Conservation (phyloP, 1,140 invertebrate genomes). For the Caerostris extrusa region DNA sequence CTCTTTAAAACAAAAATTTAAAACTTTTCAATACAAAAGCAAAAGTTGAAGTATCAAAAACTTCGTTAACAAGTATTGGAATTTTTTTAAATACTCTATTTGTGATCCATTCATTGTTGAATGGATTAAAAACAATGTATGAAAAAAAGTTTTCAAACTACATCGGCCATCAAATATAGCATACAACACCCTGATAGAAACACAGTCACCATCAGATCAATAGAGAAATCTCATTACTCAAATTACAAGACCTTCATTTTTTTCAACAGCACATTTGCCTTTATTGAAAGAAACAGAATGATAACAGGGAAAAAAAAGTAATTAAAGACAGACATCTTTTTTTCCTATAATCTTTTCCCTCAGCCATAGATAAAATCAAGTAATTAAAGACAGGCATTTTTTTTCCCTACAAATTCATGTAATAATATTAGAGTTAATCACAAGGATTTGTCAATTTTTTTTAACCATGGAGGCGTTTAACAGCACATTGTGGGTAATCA, state of each 20-base stretch:
- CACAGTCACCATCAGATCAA: neutral
- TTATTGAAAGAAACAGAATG: neutral
- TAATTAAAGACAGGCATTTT: neutral
- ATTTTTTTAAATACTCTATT: too few relatives aligned
- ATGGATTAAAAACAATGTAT: too few relatives aligned
- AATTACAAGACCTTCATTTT: neutral
- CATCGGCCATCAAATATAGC: too few relatives aligned
- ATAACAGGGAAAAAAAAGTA: neutral
- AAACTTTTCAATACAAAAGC: too few relatives aligned
- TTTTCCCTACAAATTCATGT: neutral
- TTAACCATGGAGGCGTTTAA: neutral
- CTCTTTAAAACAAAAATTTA: too few relatives aligned
- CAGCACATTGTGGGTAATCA: conserved; percentile 19
- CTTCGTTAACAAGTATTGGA: too few relatives aligned
- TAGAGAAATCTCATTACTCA: neutral
- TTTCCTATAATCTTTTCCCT: neutral
- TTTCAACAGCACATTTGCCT: neutral
- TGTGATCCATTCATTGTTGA: too few relatives aligned
- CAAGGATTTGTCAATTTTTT: conserved; percentile 29
- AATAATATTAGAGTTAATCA: conserved; percentile 29
- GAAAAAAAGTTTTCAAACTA: too few relatives aligned
- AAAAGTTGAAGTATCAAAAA: too few relatives aligned
- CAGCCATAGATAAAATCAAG: too few relatives aligned
- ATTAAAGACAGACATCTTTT: neutral
- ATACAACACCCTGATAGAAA: too few relatives aligned